Conservation (phyloP, 2,797 vertebrate species). For the Lacerta viridis region DNA sequence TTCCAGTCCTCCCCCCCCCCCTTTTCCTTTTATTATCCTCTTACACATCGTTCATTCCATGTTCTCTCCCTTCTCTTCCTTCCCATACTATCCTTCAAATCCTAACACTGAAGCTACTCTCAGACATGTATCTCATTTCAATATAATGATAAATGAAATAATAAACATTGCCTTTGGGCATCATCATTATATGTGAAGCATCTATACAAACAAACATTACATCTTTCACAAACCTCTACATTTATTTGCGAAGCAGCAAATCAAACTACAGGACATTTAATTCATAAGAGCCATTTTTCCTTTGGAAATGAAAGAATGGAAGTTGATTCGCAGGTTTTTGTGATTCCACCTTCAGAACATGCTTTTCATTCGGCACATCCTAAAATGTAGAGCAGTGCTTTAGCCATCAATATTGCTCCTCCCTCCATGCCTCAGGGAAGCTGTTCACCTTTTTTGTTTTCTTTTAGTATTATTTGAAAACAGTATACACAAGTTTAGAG, state of each 20-base stretch:
- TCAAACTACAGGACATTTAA: neutral
- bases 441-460: neutral
- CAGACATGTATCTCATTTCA: constrained; percentile 6
- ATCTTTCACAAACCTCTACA: neutral
- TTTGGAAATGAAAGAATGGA: neutral
- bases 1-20: neutral
- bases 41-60: neutral
- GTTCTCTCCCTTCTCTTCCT: too few relatives aligned
- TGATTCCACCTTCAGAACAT: neutral
- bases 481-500: neutral
- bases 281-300: constrained; percentile 24
- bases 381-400: too few relatives aligned
- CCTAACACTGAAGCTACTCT: constrained; percentile 3
- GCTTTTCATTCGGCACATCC: neutral
- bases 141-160: constrained; percentile 14
- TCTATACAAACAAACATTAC: neutral
- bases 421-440: neutral
- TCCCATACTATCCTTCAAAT: neutral
- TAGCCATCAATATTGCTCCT: neutral
- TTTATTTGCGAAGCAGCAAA: neutral
- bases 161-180: constrained; percentile 25
- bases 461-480: neutral
- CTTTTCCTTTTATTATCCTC: neutral
- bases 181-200: neutral
- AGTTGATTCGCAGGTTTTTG: neutral